Evolutionary conservation across 2,888 invertebrate genomes (phyloP).

Genomic region (Apotomis turbidana): DNA sequence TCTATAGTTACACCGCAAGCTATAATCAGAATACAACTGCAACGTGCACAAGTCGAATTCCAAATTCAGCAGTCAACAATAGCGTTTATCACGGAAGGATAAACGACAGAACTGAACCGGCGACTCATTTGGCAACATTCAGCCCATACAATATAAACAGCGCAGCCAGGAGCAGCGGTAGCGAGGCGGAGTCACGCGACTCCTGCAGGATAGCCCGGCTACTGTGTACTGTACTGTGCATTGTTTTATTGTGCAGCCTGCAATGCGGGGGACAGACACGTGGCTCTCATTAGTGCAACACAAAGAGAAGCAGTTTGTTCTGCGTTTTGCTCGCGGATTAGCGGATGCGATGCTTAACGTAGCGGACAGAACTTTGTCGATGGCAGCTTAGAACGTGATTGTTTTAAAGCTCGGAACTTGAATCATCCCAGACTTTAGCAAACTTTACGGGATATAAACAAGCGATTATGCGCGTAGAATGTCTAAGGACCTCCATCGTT

Average conservation of each 20-base stretch:
- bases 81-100: slow-evolving; percentile 30
- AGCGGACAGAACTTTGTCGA: slow-evolving; percentile 70
- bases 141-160: slow-evolving; percentile 64
- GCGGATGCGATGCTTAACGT: slow-evolving; percentile 74
- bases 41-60: slow-evolving; percentile 11
- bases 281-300: slow-evolving; percentile 81
- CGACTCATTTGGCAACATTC: slow-evolving; percentile 51
- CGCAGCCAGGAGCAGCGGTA: slow-evolving; percentile 63
- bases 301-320: slow-evolving; percentile 81
- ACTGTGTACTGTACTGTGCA: slow-evolving; percentile 63
- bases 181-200: slow-evolving; percentile 77
- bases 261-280: slow-evolving; percentile 83
- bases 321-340: slow-evolving; percentile 80
- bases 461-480: slow-evolving; percentile 9
- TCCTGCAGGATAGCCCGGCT: slow-evolving; percentile 77
- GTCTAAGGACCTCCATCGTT: slow-evolving; percentile 18
- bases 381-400: slow-evolving; percentile 50
- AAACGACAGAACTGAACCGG: slow-evolving; percentile 36
- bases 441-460: slow-evolving; percentile 32
- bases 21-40: neutral
- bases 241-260: slow-evolving; percentile 83
- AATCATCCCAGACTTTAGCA: slow-evolving; percentile 4
- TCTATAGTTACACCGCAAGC: neutral
- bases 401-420: slow-evolving; percentile 27
- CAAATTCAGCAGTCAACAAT: slow-evolving; percentile 30